Conservation (phyloP, 2,797 vertebrate species). For the Chlorospingus semifuscus region DNA sequence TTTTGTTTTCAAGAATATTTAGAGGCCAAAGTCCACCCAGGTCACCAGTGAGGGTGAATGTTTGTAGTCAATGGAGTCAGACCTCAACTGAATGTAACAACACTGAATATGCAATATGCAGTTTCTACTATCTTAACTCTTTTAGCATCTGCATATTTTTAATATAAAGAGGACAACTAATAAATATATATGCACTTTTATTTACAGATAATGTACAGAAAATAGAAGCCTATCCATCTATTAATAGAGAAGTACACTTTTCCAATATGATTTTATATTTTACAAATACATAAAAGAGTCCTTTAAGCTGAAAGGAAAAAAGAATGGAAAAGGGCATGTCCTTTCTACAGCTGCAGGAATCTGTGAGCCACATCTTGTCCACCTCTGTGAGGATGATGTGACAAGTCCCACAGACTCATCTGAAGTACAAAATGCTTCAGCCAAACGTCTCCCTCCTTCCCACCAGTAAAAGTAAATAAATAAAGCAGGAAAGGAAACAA, state of each 20-base stretch:
- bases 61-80: not conserved
- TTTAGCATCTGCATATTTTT: not conserved
- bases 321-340: not conserved
- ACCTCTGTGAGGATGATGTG: not conserved
- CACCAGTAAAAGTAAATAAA: slow-evolving; percentile 40
- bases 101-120: not conserved
- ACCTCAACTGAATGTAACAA: not conserved
- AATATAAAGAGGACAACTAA: not conserved
- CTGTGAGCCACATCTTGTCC: not conserved
- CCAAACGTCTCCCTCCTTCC: not conserved
- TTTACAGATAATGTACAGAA: not conserved
- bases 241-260: not conserved
- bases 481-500: slow-evolving; percentile 21
- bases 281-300: not conserved
- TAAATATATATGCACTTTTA: not conserved
- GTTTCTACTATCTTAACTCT: not conserved
- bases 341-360: not conserved
- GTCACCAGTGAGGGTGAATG: not conserved
- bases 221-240: not conserved
- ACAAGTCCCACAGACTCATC: not conserved
- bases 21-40: not conserved
- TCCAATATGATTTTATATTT: not conserved
- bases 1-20: not conserved
- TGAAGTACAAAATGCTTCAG: not conserved
- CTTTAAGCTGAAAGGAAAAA: not conserved